phyloP scores from a whole-genome alignment of 2,113 vertebrate genomes.

The Setophaga petechia region DNA sequence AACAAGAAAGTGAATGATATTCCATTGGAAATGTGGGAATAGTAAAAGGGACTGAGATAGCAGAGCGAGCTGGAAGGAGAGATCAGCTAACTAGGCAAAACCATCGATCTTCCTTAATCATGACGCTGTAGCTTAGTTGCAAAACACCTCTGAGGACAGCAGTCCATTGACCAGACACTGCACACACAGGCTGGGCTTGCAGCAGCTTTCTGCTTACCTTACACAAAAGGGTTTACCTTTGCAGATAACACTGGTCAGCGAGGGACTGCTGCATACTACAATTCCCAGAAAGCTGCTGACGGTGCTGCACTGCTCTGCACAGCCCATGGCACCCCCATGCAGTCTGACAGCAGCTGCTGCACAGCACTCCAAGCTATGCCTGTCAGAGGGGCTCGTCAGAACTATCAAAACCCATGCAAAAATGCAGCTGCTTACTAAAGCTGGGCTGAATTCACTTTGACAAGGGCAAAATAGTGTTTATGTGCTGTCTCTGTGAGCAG shows the following conservation, averaged over 20 bases:
- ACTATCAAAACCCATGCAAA: not conserved
- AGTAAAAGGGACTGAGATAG: not conserved
- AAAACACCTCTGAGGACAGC: not conserved
- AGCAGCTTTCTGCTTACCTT: not conserved
- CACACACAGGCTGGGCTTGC: not conserved
- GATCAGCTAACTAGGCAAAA: not conserved
- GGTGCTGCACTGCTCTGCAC: not conserved
- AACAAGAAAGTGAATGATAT: not conserved
- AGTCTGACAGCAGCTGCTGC: not conserved
- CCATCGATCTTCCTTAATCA: not conserved
- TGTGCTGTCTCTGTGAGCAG: not conserved
- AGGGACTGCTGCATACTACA: not conserved
- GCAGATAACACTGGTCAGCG: not conserved
- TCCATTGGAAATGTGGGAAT: not conserved
- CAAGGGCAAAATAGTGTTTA: not conserved
- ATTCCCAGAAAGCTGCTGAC: not conserved
- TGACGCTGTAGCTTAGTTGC: accelerated
- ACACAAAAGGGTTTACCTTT: not conserved
- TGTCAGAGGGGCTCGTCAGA: not conserved
- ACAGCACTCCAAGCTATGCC: not conserved
- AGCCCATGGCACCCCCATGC: not conserved
- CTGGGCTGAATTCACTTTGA: not conserved
- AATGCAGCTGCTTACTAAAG: not conserved
- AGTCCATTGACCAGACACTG: not conserved
- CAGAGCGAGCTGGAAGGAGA: not conserved